phyloP scores from a whole-genome alignment of 53 echinoderm and acorn worm genomes.

The Zoroaster sp. region DNA sequence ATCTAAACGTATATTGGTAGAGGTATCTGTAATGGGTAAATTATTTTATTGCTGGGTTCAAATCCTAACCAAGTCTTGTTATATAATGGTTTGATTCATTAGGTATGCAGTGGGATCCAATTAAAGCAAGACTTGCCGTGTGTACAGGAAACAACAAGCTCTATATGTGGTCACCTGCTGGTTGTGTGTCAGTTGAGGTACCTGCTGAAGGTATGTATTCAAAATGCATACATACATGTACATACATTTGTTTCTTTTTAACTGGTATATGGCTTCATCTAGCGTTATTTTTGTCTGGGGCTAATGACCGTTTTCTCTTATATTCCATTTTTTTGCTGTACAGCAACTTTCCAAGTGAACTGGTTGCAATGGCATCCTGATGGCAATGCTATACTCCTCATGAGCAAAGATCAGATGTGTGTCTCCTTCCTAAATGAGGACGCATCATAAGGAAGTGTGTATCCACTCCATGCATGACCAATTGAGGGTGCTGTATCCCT shows the following conservation, averaged over 20 bases:
- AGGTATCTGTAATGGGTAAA: too few relatives aligned
- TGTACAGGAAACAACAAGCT: constrained; percentile 91
- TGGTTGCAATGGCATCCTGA: constrained; percentile 84
- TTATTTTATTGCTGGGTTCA: too few relatives aligned
- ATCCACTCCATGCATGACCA: background rate
- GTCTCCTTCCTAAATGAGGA: constrained; percentile 86
- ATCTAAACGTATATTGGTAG: too few relatives aligned
- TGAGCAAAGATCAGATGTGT: constrained; percentile 94
- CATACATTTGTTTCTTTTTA: background rate
- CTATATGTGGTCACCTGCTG: constrained; percentile 94
- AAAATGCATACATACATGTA: background rate
- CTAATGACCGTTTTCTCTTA: too few relatives aligned
- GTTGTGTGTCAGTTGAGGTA: constrained; percentile 93
- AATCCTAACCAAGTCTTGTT: too few relatives aligned
- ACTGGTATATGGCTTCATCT: too few relatives aligned
- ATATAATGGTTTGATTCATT: too few relatives aligned
- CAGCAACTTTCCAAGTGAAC: constrained; percentile 95
- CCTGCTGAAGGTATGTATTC: constrained; percentile 92
- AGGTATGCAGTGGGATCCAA: constrained; percentile 92
- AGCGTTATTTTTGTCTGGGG: too few relatives aligned
- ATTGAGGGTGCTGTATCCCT: background rate
- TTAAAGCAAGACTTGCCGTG: constrained; percentile 75
- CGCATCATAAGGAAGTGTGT: background rate
- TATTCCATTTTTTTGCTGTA: background rate
- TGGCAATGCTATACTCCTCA: constrained; percentile 83